Base-by-base conservation (phyloP, 2,113 vertebrate species). In the Neopipo cinnamomea region DNA sequence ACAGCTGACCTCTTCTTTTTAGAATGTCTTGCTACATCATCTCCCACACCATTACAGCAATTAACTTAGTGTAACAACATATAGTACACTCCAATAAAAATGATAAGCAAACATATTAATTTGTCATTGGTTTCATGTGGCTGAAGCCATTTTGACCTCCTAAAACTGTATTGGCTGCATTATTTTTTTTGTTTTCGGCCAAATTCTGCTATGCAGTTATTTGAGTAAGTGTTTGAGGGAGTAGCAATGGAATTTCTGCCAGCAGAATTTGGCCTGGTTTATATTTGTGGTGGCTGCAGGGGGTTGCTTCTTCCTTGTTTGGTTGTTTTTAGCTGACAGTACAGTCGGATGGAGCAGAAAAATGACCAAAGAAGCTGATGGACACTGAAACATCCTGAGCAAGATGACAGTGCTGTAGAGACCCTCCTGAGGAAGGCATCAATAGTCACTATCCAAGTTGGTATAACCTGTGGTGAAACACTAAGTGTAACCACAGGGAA, bases 11-110 rank as follows among this genome's bases (percentile, higher is more conserved):
- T 82, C 13, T 77, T 85, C 67, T 55, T 55, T 85, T 85, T 74
- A 76, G 23, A 3, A 41, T 72, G 61, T 61, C 65, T 75, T 88
- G 41, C 90, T 86, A 23, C 72, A 84, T 94, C 71, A 80, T 83
- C 85, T 93, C 72, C 65, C 55, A 49, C 37, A 35, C 61, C 18
- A 35, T 87, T 92, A 87, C 28, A 89, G 85, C 93, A 94, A 84
- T 96, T 95, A 95, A 58, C 73, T 66, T 63, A 4, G 21, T 93
- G 79, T 93, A 58, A 56, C 50, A 59, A 33, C 41, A 28, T 30
- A 74, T 0, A 84, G 37, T 47, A 50, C 88, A 84, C 79, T 72
- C 25, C 47, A 52, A 3, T 67, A 71, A 53, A 89, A 92, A 52
- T 6, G 7, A 12, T 61, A 90, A 78, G 35, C 70, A 94, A 92